Percentiles rank a stretch among this genome's conserved stretches.
Conservation (phyloP, 2,113 vertebrate species). For the Phoxinus phoxinus region DNA sequence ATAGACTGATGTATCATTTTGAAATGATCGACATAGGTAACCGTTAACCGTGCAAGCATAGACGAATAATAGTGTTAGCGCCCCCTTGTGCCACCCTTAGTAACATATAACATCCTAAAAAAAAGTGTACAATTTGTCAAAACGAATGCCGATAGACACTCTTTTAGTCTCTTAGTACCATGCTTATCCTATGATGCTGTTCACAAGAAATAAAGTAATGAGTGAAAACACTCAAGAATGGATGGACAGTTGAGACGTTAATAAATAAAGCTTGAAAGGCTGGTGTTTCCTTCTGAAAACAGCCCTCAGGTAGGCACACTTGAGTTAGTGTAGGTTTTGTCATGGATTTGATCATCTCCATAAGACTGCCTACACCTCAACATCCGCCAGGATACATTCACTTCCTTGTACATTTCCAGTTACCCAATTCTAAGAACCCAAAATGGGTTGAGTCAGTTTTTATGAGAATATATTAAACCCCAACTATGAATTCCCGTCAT, state of each 20-base stretch:
- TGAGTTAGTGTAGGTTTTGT: neutral
- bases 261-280: constrained; percentile 17
- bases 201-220: neutral
- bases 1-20: neutral
- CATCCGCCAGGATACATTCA: neutral
- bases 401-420: neutral
- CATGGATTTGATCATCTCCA: neutral
- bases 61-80: neutral
- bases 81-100: neutral
- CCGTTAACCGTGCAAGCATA: neutral
- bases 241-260: constrained; percentile 6
- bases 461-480: neutral
- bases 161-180: neutral
- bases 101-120: neutral
- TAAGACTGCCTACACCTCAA: neutral
- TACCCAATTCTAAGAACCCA: neutral
- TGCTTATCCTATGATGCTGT: neutral
- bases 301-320: neutral
- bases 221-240: neutral
- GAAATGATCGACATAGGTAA: neutral
- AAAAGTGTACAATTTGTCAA: neutral
- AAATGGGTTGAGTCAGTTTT: neutral
- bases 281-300: neutral
- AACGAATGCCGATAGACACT: neutral
- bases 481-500: neutral